Percentiles rank a stretch among this genome's conserved stretches.
Evolutionary conservation across 2,113 vertebrate genomes (phyloP).

Genomic region (Coregonus clupeaformis): DNA sequence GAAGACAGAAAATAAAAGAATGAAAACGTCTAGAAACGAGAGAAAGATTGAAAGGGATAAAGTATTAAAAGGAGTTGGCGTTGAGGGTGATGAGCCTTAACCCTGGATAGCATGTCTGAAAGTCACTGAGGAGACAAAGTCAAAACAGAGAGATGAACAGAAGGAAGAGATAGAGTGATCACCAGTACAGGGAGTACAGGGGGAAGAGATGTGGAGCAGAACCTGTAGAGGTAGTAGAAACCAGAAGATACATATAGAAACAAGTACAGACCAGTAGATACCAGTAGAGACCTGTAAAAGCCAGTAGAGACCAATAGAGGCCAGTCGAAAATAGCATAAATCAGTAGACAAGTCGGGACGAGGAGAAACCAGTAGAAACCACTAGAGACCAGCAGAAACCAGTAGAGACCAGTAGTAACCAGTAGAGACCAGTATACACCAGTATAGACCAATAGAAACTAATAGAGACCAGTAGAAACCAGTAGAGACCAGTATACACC

Average conservation of each 20-base stretch:
- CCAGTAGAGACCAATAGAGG: no score
- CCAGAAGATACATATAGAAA: no score
- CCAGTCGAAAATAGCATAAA: no score
- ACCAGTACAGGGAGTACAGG: conserved; percentile 26
- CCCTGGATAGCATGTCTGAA: conserved; percentile 10
- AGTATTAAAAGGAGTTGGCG: conserved; percentile 29
- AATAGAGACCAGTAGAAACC: no score
- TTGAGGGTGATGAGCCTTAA: background rate
- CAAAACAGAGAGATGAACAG: conserved; percentile 16
- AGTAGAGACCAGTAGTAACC: background rate
- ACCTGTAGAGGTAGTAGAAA: no score
- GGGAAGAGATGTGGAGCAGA: background rate
- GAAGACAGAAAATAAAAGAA: no score
- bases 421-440: background rate
- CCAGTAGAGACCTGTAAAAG: no score
- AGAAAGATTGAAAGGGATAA: conserved; percentile 2
- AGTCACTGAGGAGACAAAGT: conserved; percentile 1
- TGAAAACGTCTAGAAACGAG: background rate
- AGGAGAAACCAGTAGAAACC: accelerated
- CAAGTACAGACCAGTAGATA: no score
- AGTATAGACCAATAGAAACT: no score
- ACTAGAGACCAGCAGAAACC: no score
- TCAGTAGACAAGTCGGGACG: no score
- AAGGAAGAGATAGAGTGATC: conserved; percentile 4
- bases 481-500: no score